A percentile compares a stretch with the other conserved stretches of the same genome.
Evolutionary conservation across 2,113 vertebrate species (phyloP).

Genomic region (Phyllostomus discolor): DNA sequence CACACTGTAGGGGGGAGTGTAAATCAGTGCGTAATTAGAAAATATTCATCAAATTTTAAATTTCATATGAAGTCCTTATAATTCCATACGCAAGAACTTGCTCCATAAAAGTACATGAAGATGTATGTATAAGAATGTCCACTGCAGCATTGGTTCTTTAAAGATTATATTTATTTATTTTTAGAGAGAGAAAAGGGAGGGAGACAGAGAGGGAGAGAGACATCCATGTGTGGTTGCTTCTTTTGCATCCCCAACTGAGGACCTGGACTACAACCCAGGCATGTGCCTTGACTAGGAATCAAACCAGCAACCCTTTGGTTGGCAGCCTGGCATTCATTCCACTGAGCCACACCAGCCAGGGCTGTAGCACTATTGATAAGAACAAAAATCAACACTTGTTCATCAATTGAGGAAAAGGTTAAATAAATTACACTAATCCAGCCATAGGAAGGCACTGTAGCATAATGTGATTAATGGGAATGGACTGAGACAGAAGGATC

Average conservation of each 20-base stretch:
- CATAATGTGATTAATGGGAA: not conserved
- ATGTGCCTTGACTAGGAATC: too few relatives aligned
- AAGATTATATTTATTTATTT: too few relatives aligned
- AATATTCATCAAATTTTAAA: constrained; percentile 7
- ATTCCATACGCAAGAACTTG: not conserved
- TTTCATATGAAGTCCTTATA: not conserved
- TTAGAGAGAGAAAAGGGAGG: too few relatives aligned
- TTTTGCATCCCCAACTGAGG: too few relatives aligned
- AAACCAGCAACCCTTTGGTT: too few relatives aligned
- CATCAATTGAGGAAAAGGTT: not conserved
- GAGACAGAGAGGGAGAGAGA: too few relatives aligned
- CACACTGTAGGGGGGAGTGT: not conserved
- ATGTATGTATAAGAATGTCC: not conserved
- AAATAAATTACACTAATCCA: not conserved
- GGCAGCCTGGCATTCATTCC: too few relatives aligned
- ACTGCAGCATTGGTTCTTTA: not conserved
- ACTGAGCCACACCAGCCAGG: too few relatives aligned
- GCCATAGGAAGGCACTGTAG: not conserved
- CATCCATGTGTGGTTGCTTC: too few relatives aligned
- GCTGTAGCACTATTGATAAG: not conserved
- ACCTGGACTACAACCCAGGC: too few relatives aligned
- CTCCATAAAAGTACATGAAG: not conserved
- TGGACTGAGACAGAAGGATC: not conserved
- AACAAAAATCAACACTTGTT: not conserved
- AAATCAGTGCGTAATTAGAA: not conserved